phyloP scores from a whole-genome alignment of 2,797 vertebrate species.

The Stomatorhinus walkeri region DNA sequence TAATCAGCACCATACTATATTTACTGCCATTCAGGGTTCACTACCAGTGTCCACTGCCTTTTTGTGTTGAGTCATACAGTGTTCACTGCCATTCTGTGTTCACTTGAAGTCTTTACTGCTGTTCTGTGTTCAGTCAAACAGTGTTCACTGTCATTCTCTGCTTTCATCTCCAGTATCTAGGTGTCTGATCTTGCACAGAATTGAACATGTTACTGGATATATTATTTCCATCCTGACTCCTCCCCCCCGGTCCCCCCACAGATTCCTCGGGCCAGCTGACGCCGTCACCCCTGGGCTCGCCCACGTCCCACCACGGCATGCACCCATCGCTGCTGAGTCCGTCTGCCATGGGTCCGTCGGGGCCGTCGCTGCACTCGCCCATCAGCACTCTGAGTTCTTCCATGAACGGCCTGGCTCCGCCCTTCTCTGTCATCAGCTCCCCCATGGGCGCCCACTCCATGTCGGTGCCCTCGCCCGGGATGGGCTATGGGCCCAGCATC shows the following conservation, averaged over 20 bases:
- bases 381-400: slow-evolving; percentile 83
- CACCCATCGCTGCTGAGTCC: slow-evolving; percentile 82
- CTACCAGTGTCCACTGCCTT: not conserved
- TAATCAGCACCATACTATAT: not conserved
- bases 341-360: slow-evolving; percentile 71
- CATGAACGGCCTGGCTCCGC: slow-evolving; percentile 83
- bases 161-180: not conserved
- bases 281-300: slow-evolving; percentile 76
- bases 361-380: slow-evolving; percentile 81
- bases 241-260: slow-evolving; percentile 40
- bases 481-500: slow-evolving; percentile 79
- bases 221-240: not conserved
- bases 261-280: slow-evolving; percentile 82
- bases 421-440: slow-evolving; percentile 95
- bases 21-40: not conserved
- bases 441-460: slow-evolving; percentile 90
- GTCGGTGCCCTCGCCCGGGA: slow-evolving; percentile 75
- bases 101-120: not conserved
- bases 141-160: not conserved
- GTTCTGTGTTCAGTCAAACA: not conserved
- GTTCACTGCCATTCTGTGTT: not conserved
- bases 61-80: not conserved
- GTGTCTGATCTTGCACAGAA: not conserved
- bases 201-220: not conserved
- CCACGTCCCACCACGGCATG: slow-evolving; percentile 79